phyloP scores from a whole-genome alignment of 2,888 invertebrate species.

The Argyra leucocephala region DNA sequence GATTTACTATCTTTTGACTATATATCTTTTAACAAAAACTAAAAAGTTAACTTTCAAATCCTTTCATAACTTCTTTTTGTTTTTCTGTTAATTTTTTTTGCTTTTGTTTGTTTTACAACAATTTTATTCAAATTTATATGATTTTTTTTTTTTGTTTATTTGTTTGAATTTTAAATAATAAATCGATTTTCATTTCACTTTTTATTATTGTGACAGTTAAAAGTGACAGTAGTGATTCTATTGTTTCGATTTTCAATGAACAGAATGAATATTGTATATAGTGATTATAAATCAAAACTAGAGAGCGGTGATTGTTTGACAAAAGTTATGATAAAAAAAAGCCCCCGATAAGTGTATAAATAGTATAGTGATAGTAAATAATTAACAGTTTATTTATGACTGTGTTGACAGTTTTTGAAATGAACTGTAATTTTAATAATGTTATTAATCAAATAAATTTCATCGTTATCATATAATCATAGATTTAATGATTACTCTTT shows the following conservation, averaged over 20 bases:
- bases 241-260: too few relatives aligned
- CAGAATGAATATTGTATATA: neutral
- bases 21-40: neutral
- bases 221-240: neutral
- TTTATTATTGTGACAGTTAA: neutral
- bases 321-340: too few relatives aligned
- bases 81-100: neutral
- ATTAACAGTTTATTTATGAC: too few relatives aligned
- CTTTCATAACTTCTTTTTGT: constrained; percentile 2
- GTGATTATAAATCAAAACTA: neutral
- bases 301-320: too few relatives aligned
- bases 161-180: neutral
- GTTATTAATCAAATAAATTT: too few relatives aligned
- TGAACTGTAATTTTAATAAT: too few relatives aligned
- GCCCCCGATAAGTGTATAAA: too few relatives aligned
- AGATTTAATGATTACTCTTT: too few relatives aligned
- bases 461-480: too few relatives aligned
- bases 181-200: neutral
- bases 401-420: too few relatives aligned
- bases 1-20: neutral
- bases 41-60: neutral
- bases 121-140: neutral
- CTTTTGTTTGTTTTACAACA: neutral
- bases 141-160: neutral
- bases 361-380: too few relatives aligned